phyloP scores from a whole-genome alignment of 1,140 invertebrate genomes.

The Drosophila varians region DNA sequence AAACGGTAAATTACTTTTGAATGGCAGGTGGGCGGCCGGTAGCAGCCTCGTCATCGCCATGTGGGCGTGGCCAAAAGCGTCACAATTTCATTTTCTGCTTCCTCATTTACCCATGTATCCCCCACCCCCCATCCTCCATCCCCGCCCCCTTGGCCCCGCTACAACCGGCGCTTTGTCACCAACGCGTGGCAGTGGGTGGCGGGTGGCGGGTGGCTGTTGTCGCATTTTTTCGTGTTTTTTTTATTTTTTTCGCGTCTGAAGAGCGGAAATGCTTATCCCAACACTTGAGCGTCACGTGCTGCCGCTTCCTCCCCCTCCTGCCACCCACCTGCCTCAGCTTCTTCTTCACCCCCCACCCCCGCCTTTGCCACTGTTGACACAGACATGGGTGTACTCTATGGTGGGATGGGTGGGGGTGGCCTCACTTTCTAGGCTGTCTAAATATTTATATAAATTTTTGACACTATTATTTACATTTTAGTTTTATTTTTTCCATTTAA shows the following conservation, averaged over 20 bases:
- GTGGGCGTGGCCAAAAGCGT: conserved; percentile 54
- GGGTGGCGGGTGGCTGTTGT: neutral
- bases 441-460: too few relatives aligned
- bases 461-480: too few relatives aligned
- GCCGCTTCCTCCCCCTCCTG: conserved; percentile 11
- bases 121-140: neutral
- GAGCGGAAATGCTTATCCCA: conserved; percentile 80
- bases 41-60: too few relatives aligned
- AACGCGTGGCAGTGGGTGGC: conserved; percentile 3
- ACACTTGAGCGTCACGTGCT: conserved; percentile 77
- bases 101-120: conserved; percentile 46
- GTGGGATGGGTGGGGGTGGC: too few relatives aligned
- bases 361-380: too few relatives aligned
- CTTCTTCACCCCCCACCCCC: too few relatives aligned
- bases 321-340: too few relatives aligned
- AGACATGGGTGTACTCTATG: too few relatives aligned
- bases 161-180: conserved; percentile 24
- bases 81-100: conserved; percentile 78
- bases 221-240: conserved; percentile 63
- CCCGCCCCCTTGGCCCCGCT: conserved; percentile 6
- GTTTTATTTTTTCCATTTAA: too few relatives aligned
- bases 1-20: conserved; percentile 82
- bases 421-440: too few relatives aligned
- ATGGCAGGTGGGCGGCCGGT: conserved; percentile 65
- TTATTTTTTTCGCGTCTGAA: too few relatives aligned